Evolutionary conservation across 1,140 invertebrate genomes (phyloP), one percentile per base, ranked within the genome.

Genomic region (Ooceraea biroi): DNA sequence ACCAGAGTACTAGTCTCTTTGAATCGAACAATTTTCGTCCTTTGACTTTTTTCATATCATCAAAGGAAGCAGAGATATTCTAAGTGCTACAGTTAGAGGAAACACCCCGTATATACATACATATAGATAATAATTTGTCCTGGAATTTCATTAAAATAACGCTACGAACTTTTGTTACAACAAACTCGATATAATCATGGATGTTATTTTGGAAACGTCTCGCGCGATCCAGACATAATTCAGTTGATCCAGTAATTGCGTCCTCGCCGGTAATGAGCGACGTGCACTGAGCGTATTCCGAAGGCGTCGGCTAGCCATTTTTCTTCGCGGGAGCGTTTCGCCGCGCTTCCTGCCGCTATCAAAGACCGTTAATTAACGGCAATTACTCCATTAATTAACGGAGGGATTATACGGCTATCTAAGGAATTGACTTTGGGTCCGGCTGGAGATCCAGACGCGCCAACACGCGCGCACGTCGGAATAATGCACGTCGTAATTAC

Each of bases 361-460:
- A 73, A 52, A 41, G 66, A 3, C 14, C 65, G 55, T 48, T 83
- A 58, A 50, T 65, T 57, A 71, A 78, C 50, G 46, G 25, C 52
- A 44, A 78, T 80, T 84, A 66, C 27, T n/a, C n/a, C 55, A 7
- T 36, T n/a, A 25, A 68, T 83, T 77, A 82, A 85, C n/a, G 63
- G n/a, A n/a, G n/a, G 65, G 65, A 58, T 61, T 61, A 36, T 44
- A 66, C 25, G 52, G 10, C 46, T 69, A 69, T 50, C 63, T 68
- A 66, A 85, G 68, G 44, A 76, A 61, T 52, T 30, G 41, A n/a
- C 8, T 17, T 44, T 22, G 36, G 8, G 8, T 55, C 22, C 25
- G 44, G 10, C 14, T 10, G 66, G 11, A 52, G 22, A 55, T 41
- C 22, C 5, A 10, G 36, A 55, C 50, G 7, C 10, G 14, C 12